These are phyloP conservation scores for Pocillopora meandrina DNA, from an alignment of 92 coral and sea anemone genomes.

Conservation along the genomic window DNA sequence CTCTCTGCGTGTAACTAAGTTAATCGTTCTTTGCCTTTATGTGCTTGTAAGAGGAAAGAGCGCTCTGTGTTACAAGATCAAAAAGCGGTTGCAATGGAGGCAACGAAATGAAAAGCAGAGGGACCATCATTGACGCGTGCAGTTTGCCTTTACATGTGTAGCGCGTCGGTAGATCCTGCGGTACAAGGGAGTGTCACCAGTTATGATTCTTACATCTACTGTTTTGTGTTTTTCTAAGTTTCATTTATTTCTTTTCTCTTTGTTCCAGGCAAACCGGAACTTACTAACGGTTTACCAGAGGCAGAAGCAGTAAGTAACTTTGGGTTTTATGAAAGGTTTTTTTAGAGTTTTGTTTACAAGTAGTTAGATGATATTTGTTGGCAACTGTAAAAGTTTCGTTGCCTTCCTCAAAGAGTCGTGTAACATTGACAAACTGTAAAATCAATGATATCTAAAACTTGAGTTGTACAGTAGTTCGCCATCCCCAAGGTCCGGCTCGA, in stretches of 20 bases:
- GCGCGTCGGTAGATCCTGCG: no score
- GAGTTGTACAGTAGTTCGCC: no score
- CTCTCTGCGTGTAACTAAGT: neutral
- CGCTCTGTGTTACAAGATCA: neutral
- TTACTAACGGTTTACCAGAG: slow-evolving; percentile 92
- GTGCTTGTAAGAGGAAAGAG: neutral
- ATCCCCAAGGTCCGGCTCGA: no score
- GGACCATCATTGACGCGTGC: no score
- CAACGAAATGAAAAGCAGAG: no score
- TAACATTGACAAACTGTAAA: neutral
- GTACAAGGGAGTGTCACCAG: no score
- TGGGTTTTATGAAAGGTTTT: neutral
- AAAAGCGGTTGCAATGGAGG: no score
- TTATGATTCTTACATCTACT: no score
- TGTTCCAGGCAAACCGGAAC: slow-evolving; percentile 85
- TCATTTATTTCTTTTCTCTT: neutral
- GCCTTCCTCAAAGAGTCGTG: neutral
- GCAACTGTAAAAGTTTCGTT: neutral
- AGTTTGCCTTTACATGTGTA: no score
- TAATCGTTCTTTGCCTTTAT: neutral
- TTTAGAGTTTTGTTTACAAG: no score
- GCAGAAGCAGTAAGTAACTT: slow-evolving; percentile 86
- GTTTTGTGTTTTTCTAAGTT: neutral
- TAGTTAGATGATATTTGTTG: neutral
- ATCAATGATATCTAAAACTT: no score